Evolutionary conservation across 1,140 invertebrate species (phyloP).

Genomic region (Drosophila persimilis): DNA sequence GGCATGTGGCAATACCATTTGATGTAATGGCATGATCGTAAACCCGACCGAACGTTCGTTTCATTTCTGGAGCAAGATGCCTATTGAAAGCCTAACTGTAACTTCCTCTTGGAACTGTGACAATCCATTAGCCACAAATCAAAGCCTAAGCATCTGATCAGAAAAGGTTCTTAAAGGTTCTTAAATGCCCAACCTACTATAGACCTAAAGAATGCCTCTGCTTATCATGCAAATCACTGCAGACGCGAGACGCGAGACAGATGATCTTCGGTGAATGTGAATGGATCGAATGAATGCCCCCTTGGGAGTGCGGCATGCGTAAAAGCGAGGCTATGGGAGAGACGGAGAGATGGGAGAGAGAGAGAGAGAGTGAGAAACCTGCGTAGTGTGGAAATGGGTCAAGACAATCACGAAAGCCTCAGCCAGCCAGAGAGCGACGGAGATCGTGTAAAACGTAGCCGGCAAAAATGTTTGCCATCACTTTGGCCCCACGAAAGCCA

Average conservation of each 20-base stretch:
- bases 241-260: conserved; percentile 1
- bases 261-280: conserved; percentile 40
- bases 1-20: conserved; percentile 23
- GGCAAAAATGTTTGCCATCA: conserved; percentile 62
- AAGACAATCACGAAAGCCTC: conserved; percentile 55
- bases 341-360: conserved; percentile 9
- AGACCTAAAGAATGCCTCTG: neutral
- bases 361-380: conserved; percentile 18
- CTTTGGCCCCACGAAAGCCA: conserved; percentile 35
- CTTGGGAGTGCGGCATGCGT: neutral
- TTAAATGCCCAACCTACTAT: conserved; percentile 20
- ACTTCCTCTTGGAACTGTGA: conserved; percentile 29
- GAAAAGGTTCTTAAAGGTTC: conserved; percentile 19
- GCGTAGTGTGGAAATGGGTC: conserved; percentile 60
- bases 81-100: conserved; percentile 33
- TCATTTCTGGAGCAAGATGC: neutral
- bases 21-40: conserved; percentile 38
- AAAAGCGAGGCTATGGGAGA: conserved; percentile 1
- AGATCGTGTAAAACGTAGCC: conserved; percentile 57
- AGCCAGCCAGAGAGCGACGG: conserved; percentile 12
- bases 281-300: conserved; percentile 33
- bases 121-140: conserved; percentile 37
- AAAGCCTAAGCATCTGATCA: conserved; percentile 15
- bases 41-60: neutral
- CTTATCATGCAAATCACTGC: conserved; percentile 49